These are phyloP conservation scores for Polyommatus icarus DNA, from an alignment of 2,888 invertebrate genomes.

Conservation along the genomic window DNA sequence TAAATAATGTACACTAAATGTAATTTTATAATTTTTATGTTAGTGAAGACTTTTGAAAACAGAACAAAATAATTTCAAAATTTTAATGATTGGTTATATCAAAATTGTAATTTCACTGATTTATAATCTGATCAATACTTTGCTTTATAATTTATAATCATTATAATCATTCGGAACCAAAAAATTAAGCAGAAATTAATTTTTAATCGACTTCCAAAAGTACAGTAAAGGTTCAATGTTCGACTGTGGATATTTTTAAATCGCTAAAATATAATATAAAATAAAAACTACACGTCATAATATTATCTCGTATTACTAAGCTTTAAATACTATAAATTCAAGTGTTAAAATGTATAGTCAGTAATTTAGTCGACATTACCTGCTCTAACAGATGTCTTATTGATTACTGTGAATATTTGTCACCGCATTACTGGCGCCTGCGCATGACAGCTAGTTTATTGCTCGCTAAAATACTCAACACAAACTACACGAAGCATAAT, in stretches of 20 bases:
- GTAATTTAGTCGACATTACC: background rate
- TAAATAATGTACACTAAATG: no score
- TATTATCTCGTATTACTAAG: no score
- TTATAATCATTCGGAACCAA: background rate
- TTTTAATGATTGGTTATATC: slow-evolving; percentile 34
- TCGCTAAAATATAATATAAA: background rate
- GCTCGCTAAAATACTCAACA: slow-evolving; percentile 5
- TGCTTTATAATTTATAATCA: background rate
- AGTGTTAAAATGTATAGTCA: background rate
- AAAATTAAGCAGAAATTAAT: background rate
- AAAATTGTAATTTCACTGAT: background rate
- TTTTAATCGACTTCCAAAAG: background rate
- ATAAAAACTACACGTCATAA: no score
- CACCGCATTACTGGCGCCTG: background rate
- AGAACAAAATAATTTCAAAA: slow-evolving; percentile 36
- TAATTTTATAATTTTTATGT: no score
- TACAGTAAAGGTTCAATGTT: background rate
- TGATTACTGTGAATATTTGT: slow-evolving; percentile 24
- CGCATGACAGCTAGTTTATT: slow-evolving; percentile 7
- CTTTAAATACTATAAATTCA: background rate
- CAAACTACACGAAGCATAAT: background rate
- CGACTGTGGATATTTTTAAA: background rate
- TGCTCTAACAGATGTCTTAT: slow-evolving; percentile 1
- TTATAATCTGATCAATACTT: background rate
- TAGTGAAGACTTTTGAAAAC: no score